A percentile compares a stretch with the other conserved stretches of the same genome.
phyloP scores from a whole-genome alignment of 2,113 vertebrate genomes.

The human (Homo sapiens) region GRCh38 chr18:13995501-13996000 shows the following conservation, averaged over 20 bases:
- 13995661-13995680: background rate
- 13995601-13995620: background rate
- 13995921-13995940: background rate
- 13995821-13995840: background rate
- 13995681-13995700: background rate
- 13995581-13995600: background rate
- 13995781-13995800: background rate
- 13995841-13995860: background rate
- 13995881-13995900: background rate
- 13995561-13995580: background rate
- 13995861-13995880: background rate
- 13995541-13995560: background rate
- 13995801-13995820: background rate
- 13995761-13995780: background rate
- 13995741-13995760: background rate
- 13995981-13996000: background rate
- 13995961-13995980: background rate
- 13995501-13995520: too few relatives aligned
- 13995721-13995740: background rate
- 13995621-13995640: background rate
- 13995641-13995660: background rate
- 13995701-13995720: background rate
- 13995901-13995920: background rate
- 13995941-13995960: background rate
- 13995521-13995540: too few relatives aligned